Evolutionary conservation across 2,797 vertebrate species (phyloP).

Genomic region (Takifugu rubripes): DNA sequence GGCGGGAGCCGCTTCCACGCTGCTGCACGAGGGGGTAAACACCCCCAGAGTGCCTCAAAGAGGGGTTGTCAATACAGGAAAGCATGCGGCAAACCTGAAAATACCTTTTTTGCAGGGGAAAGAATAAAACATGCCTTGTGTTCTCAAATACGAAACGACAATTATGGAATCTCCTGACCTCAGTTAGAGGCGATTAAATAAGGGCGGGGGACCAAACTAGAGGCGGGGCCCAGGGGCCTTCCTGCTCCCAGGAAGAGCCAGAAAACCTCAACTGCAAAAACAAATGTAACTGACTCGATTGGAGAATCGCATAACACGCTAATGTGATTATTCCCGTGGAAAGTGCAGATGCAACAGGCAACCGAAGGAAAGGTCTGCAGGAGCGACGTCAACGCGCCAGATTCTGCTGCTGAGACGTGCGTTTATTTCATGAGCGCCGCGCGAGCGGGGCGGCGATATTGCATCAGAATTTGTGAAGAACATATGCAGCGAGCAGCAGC

Average conservation of each 20-base stretch:
- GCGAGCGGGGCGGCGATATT: constrained; percentile 35
- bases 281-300: too few species aligned
- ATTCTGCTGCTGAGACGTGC: constrained; percentile 12
- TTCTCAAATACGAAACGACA: not conserved
- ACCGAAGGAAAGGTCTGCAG: constrained; percentile 14
- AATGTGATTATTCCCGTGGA: not conserved
- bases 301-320: not conserved
- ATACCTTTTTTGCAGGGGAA: constrained; percentile 3
- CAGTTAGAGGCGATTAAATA: too few species aligned
- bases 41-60: constrained; percentile 55
- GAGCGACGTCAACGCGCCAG: not conserved
- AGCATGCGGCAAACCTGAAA: constrained; percentile 50
- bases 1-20: constrained; percentile 62
- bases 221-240: too few species aligned
- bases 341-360: not conserved
- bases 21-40: constrained; percentile 62
- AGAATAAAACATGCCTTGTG: too few species aligned
- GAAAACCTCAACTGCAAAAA: too few species aligned
- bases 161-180: not conserved
- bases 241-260: too few species aligned
- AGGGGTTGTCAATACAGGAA: constrained; percentile 63
- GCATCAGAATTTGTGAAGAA: constrained; percentile 46
- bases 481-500: constrained; percentile 56
- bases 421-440: constrained; percentile 22
- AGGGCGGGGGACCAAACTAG: too few species aligned